These are phyloP conservation scores for Campoplex capitator DNA, from an alignment of 2,888 invertebrate genomes.

Conservation along the genomic window DNA sequence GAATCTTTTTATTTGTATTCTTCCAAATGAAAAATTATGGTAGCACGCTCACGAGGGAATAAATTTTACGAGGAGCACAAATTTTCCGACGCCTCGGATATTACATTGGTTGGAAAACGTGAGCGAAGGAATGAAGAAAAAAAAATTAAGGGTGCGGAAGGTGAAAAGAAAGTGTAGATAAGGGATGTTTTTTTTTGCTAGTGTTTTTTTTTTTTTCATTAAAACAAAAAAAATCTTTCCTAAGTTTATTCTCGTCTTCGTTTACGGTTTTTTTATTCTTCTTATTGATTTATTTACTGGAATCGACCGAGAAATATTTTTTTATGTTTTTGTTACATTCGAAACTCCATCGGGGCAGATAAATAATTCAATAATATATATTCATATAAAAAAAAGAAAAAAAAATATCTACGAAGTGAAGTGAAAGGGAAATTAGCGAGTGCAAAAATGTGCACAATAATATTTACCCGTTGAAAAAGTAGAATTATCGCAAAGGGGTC, in stretches of 20 bases:
- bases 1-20: neutral
- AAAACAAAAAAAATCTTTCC: no score
- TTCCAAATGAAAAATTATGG: conserved; percentile 2
- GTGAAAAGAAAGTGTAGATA: neutral
- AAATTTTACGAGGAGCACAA: conserved; percentile 8
- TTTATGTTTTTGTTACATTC: neutral
- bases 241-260: no score
- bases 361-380: neutral
- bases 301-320: neutral
- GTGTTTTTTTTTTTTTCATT: no score
- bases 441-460: neutral
- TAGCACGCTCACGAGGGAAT: neutral
- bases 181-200: no score
- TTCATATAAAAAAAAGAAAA: no score
- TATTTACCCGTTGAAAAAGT: conserved; percentile 19
- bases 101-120: conserved; percentile 52
- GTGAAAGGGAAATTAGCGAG: neutral
- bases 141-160: conserved; percentile 38
- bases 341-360: neutral
- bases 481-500: conserved; percentile 31
- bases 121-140: neutral
- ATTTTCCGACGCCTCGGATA: conserved; percentile 37
- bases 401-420: neutral
- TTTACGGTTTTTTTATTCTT: neutral
- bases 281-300: neutral